Evolutionary conservation across 2,113 vertebrate species (phyloP).

Genomic region (Psittacula cyanocephala): DNA sequence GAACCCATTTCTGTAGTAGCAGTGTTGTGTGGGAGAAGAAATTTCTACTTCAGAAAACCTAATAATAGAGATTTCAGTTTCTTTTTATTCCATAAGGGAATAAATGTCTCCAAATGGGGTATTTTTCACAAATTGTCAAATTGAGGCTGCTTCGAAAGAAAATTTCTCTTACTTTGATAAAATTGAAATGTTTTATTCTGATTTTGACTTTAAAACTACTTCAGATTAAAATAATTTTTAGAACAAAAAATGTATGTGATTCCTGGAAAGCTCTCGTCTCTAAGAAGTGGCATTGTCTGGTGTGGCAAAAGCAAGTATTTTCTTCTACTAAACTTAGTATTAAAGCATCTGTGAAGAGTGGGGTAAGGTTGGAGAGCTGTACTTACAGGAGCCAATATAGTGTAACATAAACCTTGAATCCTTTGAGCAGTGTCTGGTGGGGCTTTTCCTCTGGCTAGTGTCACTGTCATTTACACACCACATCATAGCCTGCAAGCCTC

Average conservation of each 20-base stretch:
- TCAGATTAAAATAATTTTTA: not conserved
- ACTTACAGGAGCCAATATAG: not conserved
- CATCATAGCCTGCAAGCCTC: not conserved
- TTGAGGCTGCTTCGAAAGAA: not conserved
- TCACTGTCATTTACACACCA: not conserved
- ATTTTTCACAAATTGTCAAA: not conserved
- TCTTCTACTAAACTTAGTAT: not conserved
- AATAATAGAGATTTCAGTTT: not conserved
- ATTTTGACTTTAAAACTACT: not conserved
- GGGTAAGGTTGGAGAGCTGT: not conserved
- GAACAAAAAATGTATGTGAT: not conserved
- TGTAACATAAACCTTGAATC: not conserved
- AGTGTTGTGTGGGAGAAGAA: not conserved
- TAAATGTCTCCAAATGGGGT: not conserved
- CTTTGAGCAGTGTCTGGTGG: not conserved
- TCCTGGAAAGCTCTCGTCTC: not conserved
- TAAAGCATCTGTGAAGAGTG: not conserved
- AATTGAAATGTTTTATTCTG: not conserved
- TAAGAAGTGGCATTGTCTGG: not conserved
- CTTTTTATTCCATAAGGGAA: not conserved
- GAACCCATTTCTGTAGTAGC: not conserved
- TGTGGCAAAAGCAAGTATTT: not conserved
- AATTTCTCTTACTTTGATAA: not conserved
- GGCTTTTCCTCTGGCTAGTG: not conserved
- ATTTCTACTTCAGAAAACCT: not conserved